A percentile compares a stretch with the other conserved stretches of the same genome.
Conservation (phyloP, 1,140 invertebrate genomes). For the Bombus confusus region DNA sequence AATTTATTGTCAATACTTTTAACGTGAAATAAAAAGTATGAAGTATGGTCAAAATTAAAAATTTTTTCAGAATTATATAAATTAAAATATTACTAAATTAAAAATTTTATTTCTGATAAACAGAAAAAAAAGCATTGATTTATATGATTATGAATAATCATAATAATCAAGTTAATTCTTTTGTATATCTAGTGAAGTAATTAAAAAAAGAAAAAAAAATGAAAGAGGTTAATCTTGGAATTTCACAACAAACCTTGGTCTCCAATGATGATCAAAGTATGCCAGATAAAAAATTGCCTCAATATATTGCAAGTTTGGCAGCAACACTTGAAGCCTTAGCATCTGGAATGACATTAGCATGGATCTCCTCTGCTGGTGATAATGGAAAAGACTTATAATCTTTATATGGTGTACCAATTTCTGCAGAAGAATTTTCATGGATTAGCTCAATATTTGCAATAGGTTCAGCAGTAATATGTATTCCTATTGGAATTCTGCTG, state of each 20-base stretch:
- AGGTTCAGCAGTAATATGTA: conserved; percentile 88
- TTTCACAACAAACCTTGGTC: conserved; percentile 84
- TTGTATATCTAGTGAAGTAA: neutral
- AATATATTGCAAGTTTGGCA: conserved; percentile 87
- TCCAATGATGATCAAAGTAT: conserved; percentile 68
- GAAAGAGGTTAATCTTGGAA: conserved; percentile 78
- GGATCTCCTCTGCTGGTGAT: conserved; percentile 88
- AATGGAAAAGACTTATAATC: conserved; percentile 73
- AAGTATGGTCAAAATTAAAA: too few species aligned
- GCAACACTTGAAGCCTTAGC: conserved; percentile 85
- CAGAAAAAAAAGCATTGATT: too few species aligned
- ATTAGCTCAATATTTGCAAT: conserved; percentile 88
- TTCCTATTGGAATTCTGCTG: conserved; percentile 88
- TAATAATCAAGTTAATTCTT: neutral
- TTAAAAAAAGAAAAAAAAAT: conserved; percentile 60
- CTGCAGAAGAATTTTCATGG: conserved; percentile 85
- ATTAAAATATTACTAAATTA: too few species aligned
- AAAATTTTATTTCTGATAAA: neutral
- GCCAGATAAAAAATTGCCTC: conserved; percentile 84
- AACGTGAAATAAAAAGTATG: too few species aligned
- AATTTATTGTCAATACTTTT: neutral
- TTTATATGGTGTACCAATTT: conserved; percentile 83
- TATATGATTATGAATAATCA: too few species aligned
- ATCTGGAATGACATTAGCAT: conserved; percentile 87
- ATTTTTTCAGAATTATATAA: too few species aligned